Conservation (phyloP, 2,113 vertebrate species). For the Fulmarus glacialis region DNA sequence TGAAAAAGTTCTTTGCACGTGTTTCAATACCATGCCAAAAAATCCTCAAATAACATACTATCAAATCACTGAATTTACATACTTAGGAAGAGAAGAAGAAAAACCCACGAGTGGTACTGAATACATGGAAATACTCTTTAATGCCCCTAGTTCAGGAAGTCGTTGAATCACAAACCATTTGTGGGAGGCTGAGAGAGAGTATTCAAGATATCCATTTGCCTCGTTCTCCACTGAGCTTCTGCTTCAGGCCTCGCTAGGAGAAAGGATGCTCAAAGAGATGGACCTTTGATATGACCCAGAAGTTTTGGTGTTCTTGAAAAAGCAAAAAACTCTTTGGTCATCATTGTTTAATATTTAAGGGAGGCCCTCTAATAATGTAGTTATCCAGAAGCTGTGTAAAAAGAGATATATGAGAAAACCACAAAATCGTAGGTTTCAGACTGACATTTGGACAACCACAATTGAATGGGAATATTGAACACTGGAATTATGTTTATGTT, state of each 20-base stretch:
- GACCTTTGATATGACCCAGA: not conserved
- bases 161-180: not conserved
- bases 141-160: not conserved
- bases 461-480: not conserved
- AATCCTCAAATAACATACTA: not conserved
- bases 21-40: not conserved
- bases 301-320: not conserved
- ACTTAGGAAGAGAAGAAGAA: not conserved
- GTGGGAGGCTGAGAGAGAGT: not conserved
- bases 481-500: not conserved
- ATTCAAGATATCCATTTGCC: not conserved
- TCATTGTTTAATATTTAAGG: not conserved
- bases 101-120: not conserved
- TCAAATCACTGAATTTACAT: not conserved
- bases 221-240: not conserved
- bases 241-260: not conserved
- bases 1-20: not conserved
- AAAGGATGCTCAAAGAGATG: not conserved
- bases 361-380: not conserved
- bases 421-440: not conserved
- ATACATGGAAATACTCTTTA: not conserved
- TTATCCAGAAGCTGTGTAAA: not conserved
- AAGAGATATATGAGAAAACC: not conserved
- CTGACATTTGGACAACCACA: not conserved
- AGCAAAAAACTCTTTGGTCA: not conserved